A percentile compares a stretch with the other conserved stretches of the same genome.
Evolutionary conservation across 2,113 vertebrate species (phyloP).

Genomic region (Syngnathus typhle): DNA sequence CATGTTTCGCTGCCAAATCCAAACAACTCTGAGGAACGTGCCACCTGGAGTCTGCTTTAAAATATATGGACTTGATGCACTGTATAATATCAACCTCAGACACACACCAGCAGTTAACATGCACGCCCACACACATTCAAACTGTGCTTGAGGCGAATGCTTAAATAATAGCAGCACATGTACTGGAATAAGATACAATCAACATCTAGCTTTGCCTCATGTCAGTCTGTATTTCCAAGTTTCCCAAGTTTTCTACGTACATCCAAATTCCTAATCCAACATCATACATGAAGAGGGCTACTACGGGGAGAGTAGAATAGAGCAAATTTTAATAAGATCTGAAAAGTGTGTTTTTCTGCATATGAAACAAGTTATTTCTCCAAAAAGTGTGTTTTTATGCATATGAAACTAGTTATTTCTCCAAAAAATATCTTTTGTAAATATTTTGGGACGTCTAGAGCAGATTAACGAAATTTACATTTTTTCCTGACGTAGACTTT

Average conservation of each 20-base stretch:
- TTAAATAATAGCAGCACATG: background rate
- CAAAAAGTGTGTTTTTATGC: too few relatives aligned
- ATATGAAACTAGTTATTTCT: too few relatives aligned
- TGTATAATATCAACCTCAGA: background rate
- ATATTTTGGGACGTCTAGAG: too few relatives aligned
- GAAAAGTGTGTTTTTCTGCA: too few relatives aligned
- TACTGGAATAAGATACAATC: slow-evolving; percentile 1
- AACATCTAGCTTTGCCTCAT: background rate
- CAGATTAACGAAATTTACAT: too few relatives aligned
- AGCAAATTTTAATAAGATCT: background rate
- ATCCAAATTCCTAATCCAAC: background rate
- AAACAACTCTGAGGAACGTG: background rate
- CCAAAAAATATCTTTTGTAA: too few relatives aligned
- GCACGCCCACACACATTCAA: background rate
- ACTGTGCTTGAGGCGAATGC: background rate
- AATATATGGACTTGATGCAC: background rate
- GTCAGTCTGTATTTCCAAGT: background rate
- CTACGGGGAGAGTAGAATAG: background rate
- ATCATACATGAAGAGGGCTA: background rate
- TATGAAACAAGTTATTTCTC: too few relatives aligned
- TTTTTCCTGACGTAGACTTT: too few relatives aligned
- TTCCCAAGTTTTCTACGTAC: background rate
- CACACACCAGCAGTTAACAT: background rate
- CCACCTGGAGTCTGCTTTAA: background rate
- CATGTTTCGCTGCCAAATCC: background rate